Evolutionary conservation across 2,888 invertebrate species (phyloP), one percentile per base, ranked within the genome.

Genomic region (Amiota mariae): DNA sequence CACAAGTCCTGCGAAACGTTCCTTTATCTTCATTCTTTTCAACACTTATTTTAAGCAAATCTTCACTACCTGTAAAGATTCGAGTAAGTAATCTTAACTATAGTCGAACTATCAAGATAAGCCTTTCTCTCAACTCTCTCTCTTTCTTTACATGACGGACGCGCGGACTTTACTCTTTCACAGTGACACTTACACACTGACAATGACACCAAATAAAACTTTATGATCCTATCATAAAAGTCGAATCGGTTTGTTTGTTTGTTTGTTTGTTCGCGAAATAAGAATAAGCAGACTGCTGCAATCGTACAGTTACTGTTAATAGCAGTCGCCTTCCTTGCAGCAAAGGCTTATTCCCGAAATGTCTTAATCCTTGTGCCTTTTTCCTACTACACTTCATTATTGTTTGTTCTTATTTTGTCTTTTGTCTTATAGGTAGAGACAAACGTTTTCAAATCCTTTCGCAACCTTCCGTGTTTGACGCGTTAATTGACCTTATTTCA

Each of bases 291-390:
- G 68, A 47, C 18, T 24, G 15, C 13, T 11, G 15, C 36, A n/a
- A 13, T 71, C 66, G 75, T 68, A 61, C 66, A 70, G 76, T 77
- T 75, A 75, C 74, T 76, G 63, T 82, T 80, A 81, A 76, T 80
- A 80, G 74, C 79, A 77, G 18, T 13, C 67, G 79, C 57, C 82
- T 87, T 86, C 81, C 86, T 82, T 82, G 77, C 82, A 80, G 81
- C 79, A 87, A 87, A 87, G 87, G 87, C 86, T 87, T 87, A 87
- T 84, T 81, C 80, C 79, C 81, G 86, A 85, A 78, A 78, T 73
- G 67, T 61, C 70, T 47, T 73, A 77, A 81, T 80, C 80, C 80
- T 56, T 61, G 71, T 46, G 49, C 61, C 15, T 51, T 36, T 36
- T 36, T 57, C 74, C 72, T 46, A 13, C 51, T 49, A 51, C 61